Percentiles rank a stretch among this genome's conserved stretches.
Evolutionary conservation across 2,113 vertebrate genomes (phyloP).

Genomic region (Oncorhynchus clarkii): DNA sequence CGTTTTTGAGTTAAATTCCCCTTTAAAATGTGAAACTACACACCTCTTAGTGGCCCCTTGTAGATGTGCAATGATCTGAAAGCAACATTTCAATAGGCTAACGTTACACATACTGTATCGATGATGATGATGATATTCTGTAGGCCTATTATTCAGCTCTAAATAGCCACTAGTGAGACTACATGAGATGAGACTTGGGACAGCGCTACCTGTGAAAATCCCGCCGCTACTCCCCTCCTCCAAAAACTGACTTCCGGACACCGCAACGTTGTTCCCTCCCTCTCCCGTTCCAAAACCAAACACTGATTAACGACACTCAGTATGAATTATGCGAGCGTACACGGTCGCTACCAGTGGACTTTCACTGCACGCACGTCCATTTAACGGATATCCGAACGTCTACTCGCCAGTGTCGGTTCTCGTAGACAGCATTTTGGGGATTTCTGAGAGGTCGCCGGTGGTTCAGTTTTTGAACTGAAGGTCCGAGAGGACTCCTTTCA

Average conservation of each 20-base stretch:
- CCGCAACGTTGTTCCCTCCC: conserved; percentile 9
- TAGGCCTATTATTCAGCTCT: too few species aligned
- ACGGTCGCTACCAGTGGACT: neutral
- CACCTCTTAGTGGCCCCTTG: too few species aligned
- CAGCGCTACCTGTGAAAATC: neutral
- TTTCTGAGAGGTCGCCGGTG: neutral
- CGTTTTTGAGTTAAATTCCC: too few species aligned
- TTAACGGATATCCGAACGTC: neutral
- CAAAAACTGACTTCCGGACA: neutral
- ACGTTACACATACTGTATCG: too few species aligned
- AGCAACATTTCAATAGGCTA: too few species aligned
- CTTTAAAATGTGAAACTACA: too few species aligned
- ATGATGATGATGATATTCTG: too few species aligned
- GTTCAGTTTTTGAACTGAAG: neutral
- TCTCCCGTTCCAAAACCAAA: conserved; percentile 13
- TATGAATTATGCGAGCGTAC: neutral
- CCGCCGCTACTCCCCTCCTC: neutral
- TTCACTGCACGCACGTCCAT: neutral
- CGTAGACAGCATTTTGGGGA: neutral
- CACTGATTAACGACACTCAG: neutral
- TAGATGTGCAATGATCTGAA: too few species aligned
- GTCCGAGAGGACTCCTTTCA: neutral
- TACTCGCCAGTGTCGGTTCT: neutral
- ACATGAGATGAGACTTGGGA: too few species aligned
- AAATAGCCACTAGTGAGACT: too few species aligned